Evolutionary conservation across 2,888 invertebrate genomes (phyloP), one percentile per base, ranked within the genome.

Genomic region (Ceriagrion tenellum): DNA sequence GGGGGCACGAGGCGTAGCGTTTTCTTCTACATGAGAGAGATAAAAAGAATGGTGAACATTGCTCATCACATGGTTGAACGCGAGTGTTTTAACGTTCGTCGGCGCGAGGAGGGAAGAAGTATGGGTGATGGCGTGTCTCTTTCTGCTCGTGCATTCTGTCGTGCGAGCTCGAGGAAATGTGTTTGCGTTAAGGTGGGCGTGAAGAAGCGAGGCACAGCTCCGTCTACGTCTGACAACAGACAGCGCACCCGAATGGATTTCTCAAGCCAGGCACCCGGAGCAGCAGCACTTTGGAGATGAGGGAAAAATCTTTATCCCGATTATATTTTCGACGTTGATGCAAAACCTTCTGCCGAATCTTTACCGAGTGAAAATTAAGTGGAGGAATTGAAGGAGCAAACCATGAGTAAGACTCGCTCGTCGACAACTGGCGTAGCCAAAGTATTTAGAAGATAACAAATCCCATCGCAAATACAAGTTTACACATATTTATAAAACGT

Each of bases 51-150:
- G 55, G 93, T 47, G 69, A 93, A 69, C 63, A 93, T 69, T 69
- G 63, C 93, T 93, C 93, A 74, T 93, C 93, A n/a, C 69, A 69
- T 63, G 69, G 93, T 93, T 93, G 63, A 93, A 35, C 81, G 74
- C 47, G 47, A 30, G 23, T 63, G 69, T 20, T 93, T n/a, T 0
- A 59, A 74, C 69, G n/a, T 47, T 26, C 63, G 40, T 93, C 69
- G 30, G 4, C n/a, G 20, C 35, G 35, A 16, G 81, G 30, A 35
- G 10, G 18, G 16, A 20, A 59, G 59, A 20, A 20, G 59, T 2
- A 35, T 4, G 30, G n/a, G 69, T 26, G 69, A 69, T 69, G 26
- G 30, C 13, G 69, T 35, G 69, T 35, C 69, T 74, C 69, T 35
- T 89, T 89, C 74, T 81, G 12, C 16, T 20, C 40, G 63, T 35